Base-by-base conservation (phyloP, 2,797 vertebrate species). In the Brotula barbata region DNA sequence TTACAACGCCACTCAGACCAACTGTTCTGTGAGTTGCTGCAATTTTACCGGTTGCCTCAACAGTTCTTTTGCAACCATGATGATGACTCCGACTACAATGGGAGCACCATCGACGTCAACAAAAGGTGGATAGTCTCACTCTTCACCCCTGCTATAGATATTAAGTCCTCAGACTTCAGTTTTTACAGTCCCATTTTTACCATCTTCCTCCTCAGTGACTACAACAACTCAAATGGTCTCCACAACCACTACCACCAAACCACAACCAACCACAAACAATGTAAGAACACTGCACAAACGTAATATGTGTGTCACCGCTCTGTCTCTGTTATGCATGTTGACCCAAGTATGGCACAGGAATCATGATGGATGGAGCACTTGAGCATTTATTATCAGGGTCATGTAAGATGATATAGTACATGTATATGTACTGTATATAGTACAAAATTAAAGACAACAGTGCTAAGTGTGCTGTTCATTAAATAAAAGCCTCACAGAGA, bases 1-100 rank as follows among this genome's bases (percentile, higher is more conserved):
- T 6, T 2, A n/a, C 63, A 83, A 84, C 60, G 23, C 3, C 0
- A 17, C 51, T 5, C 58, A 78, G 50, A 64, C 34, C 59, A 63
- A 57, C 49, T 95, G 94, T 21, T 49, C 72, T 7, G 45, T 90
- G 47, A 63, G 68, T 3, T 94, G 93, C 82, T 95, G 92, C 52
- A 57, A 78, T 15, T 42, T 68, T 1, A 73, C 88, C 0, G 84
- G 65, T 47, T 96, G 93, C 83, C 86, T 94, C 68, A 89, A 71
- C 0, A 43, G 49, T 48, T 87, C 28, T 0, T 76, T 92, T 1
- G 63, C 67, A 28, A 80, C 43, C 0, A 80, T 92, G 81, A 87
- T 77, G 68, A 68, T 0, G 46, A 65, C 65, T 28, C 3, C 25
- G 7, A 39, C 37, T 3, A 39, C 37, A 39, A n/a, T n/a, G n/a